Base-by-base conservation (phyloP, 1,140 invertebrate species). In the Drosophila melanogaster region DNA sequence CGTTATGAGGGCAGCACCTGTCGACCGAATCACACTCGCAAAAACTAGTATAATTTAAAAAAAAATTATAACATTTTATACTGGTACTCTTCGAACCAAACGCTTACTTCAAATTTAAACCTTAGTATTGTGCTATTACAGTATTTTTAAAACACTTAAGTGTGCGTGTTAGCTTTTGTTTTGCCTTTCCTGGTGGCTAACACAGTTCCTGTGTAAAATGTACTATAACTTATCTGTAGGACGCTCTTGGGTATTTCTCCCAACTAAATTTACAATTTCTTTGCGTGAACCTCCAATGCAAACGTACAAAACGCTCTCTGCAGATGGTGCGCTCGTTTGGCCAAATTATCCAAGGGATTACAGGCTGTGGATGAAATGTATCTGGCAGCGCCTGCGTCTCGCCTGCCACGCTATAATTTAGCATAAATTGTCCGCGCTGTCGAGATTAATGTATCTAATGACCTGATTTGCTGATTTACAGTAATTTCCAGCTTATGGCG, bases 391-490 rank as follows among this genome's bases (percentile, higher is more conserved):
- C 77, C 54, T 66, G 64, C 69, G 73, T 60, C 62, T 66, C 53
- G 53, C 59, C 69, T 71, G 81, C 77, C 81, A 76, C 51, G 77
- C 79, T 80, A 89, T 89, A 89, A 89, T 80, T 89, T 89, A 84
- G 77, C 84, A 89, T 89, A 89, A 89, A 89, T 89, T 89, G 84
- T 89, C 72, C 79, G 77, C 71, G 85, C 77, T 89, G 84, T 89
- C 79, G 72, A 89, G 84, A 89, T 89, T 89, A 89, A 89, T 89
- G 84, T 89, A 89, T 89, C 84, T 89, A 89, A 89, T 89, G 84
- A 89, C 84, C 84, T 89, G 84, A 89, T 89, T 89, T 89, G 84
- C 84, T 84, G 84, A 89, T 89, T 89, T 89, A 89, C 84, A 84
- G 84, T 84, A 89, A 89, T 89, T 89, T 87, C 77, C 80, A 87